phyloP scores from a whole-genome alignment of 2,113 vertebrate species.

The Oxyruncus cristatus region DNA sequence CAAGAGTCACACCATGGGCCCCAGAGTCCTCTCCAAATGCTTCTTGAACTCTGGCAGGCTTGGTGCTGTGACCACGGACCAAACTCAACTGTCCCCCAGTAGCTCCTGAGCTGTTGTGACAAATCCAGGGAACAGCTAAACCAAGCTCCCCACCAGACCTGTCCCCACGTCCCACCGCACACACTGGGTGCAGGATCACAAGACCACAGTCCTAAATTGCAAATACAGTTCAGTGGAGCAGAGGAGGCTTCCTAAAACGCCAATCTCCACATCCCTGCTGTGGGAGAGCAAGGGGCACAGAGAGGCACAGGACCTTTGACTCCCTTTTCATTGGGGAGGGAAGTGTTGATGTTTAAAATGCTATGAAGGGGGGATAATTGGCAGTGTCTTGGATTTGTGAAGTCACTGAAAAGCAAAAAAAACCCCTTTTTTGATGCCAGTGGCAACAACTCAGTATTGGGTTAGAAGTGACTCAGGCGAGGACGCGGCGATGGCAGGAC shows the following conservation, averaged over 20 bases:
- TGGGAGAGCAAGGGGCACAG: not conserved
- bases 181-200: not conserved
- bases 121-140: not conserved
- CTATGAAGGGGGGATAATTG: not conserved
- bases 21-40: not conserved
- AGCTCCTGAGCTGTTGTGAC: not conserved
- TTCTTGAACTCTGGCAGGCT: not conserved
- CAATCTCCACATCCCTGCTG: not conserved
- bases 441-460: not conserved
- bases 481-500: not conserved
- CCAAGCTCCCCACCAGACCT: not conserved
- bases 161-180: not conserved
- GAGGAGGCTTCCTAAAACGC: not conserved
- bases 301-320: not conserved
- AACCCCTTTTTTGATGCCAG: not conserved
- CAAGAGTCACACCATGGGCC: not conserved
- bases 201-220: not conserved
- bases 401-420: not conserved
- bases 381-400: not conserved
- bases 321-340: conserved; percentile 3
- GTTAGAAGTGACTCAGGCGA: not conserved
- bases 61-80: not conserved
- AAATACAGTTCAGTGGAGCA: not conserved
- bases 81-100: fast-evolving
- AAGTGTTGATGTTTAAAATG: not conserved